Conservation (phyloP, 2,888 invertebrate genomes). For the Iselma pallidipennis region DNA sequence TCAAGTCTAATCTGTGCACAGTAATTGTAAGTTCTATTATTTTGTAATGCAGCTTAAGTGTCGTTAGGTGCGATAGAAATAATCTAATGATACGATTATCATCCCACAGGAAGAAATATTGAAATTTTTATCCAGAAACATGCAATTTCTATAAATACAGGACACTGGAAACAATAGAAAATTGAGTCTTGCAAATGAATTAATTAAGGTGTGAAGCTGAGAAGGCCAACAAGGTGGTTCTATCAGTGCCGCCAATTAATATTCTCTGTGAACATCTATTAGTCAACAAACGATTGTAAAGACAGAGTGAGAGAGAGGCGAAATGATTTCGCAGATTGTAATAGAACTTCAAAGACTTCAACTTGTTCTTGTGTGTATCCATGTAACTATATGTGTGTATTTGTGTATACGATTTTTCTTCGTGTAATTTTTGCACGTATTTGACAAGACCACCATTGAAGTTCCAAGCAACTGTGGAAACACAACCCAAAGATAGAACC, state of each 20-base stretch:
- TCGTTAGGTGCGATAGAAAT: no score
- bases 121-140: no score
- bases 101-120: no score
- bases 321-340: neutral
- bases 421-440: conserved; percentile 23
- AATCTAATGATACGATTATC: no score
- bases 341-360: neutral
- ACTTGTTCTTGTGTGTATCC: neutral
- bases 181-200: neutral
- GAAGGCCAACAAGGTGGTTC: neutral
- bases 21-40: no score
- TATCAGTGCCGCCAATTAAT: neutral
- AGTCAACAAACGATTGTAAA: neutral
- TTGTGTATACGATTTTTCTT: no score
- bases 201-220: neutral
- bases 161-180: neutral
- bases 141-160: no score
- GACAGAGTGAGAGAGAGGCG: no score
- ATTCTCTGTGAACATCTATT: neutral
- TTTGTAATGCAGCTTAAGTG: no score
- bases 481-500: conserved; percentile 13
- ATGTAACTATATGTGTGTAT: no score
- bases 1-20: conserved; percentile 19
- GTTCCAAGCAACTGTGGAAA: conserved; percentile 14
- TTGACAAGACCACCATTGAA: conserved; percentile 14